Percentiles rank a stretch among this genome's conserved stretches.
These are phyloP conservation scores for Plusia festucae DNA, from an alignment of 2,888 invertebrate genomes.

Conservation along the genomic window DNA sequence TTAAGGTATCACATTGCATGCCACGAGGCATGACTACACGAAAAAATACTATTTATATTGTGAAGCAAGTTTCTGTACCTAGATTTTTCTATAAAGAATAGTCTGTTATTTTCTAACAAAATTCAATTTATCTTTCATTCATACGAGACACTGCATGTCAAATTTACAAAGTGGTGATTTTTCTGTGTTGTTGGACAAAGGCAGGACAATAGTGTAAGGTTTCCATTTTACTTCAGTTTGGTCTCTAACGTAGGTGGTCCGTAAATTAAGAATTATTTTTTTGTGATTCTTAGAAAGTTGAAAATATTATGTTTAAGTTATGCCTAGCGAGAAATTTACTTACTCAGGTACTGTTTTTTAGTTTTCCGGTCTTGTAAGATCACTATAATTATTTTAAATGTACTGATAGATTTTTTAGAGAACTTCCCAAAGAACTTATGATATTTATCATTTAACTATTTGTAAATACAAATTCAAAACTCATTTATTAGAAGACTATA, in stretches of 20 bases:
- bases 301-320: no score
- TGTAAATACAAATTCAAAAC: no score
- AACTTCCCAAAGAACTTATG: no score
- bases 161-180: slow-evolving; percentile 33
- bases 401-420: no score
- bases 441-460: no score
- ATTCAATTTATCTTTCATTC: slow-evolving; percentile 47
- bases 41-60: not conserved
- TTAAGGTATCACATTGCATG: no score
- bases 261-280: not conserved
- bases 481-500: no score
- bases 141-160: slow-evolving; percentile 29
- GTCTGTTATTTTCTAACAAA: slow-evolving; percentile 26
- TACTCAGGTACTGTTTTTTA: no score
- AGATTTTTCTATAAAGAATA: slow-evolving; percentile 25
- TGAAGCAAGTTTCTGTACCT: not conserved
- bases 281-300: not conserved
- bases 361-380: no score
- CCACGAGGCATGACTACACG: no score
- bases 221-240: not conserved
- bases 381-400: no score
- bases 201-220: slow-evolving; percentile 11
- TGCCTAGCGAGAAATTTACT: no score
- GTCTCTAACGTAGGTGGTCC: not conserved
- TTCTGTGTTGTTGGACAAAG: slow-evolving; percentile 37